Evolutionary conservation across 2,113 vertebrate species (phyloP).

Genomic region (Hippocampus zosterae): DNA sequence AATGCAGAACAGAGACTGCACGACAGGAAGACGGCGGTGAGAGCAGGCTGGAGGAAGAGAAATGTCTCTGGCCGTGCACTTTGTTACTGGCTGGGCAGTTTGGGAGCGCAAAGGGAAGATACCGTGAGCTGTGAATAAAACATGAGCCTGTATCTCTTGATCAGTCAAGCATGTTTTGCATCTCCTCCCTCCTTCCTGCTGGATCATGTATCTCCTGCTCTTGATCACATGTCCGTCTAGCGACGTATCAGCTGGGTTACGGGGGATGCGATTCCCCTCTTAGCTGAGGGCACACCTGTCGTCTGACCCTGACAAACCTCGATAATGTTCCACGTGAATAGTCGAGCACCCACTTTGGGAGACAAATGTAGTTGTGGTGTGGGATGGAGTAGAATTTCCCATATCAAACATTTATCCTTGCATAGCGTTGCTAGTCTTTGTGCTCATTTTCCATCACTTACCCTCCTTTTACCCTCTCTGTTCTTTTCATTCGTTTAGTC

Average conservation of each 20-base stretch:
- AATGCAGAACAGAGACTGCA: conserved; percentile 63
- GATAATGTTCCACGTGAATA: conserved; percentile 59
- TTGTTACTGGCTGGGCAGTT: conserved; percentile 67
- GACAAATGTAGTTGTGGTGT: conserved; percentile 63
- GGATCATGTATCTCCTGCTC: conserved; percentile 47
- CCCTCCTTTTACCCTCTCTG: conserved; percentile 49
- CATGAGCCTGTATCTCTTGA: conserved; percentile 67
- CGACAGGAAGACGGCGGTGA: conserved; percentile 37
- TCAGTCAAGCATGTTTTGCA: conserved; percentile 60
- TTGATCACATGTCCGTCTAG: conserved; percentile 61
- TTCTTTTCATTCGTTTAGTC: conserved; percentile 52
- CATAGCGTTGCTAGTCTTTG: conserved; percentile 28
- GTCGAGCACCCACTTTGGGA: conserved; percentile 56
- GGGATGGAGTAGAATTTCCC: conserved; percentile 62
- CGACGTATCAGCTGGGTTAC: conserved; percentile 62
- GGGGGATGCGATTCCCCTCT: conserved; percentile 45
- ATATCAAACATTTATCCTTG: conserved; percentile 72
- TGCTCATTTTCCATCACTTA: conserved; percentile 55
- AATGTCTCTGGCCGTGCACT: conserved; percentile 64
- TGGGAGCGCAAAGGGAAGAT: conserved; percentile 55
- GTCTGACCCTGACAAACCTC: conserved; percentile 58
- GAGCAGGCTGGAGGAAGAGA: conserved; percentile 58
- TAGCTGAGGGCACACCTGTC: conserved; percentile 50
- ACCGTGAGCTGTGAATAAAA: conserved; percentile 69
- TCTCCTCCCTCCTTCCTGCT: conserved; percentile 50